Evolutionary conservation across 2,113 vertebrate genomes (phyloP).

Genomic region (Hemicordylus capensis): DNA sequence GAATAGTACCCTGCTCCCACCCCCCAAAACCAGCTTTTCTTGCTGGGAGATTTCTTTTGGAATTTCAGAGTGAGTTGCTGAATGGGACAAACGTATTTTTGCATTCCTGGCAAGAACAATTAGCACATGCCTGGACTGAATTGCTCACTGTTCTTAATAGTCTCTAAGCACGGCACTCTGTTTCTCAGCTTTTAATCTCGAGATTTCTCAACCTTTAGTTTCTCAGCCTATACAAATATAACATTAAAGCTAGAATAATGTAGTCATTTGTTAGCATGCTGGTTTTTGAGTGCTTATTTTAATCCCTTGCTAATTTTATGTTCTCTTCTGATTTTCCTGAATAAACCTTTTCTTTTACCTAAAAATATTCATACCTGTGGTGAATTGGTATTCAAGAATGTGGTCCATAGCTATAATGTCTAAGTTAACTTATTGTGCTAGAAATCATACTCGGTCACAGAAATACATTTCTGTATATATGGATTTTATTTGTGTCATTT

Average conservation of each 20-base stretch:
- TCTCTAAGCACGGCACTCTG: not conserved
- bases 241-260: not conserved
- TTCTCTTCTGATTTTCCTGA: not conserved
- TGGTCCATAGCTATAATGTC: too few species aligned
- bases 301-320: not conserved
- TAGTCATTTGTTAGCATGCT: not conserved
- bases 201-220: too few species aligned
- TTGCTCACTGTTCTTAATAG: not conserved
- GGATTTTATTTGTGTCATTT: too few species aligned
- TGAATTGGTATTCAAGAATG: too few species aligned
- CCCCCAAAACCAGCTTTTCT: too few species aligned
- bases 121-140: not conserved
- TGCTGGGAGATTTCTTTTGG: too few species aligned
- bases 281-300: not conserved
- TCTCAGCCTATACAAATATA: too few species aligned
- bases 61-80: not conserved
- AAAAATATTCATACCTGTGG: too few species aligned
- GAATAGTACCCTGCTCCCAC: too few species aligned
- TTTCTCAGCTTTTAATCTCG: not conserved
- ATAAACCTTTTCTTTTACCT: not conserved
- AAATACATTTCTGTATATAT: too few species aligned
- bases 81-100: not conserved
- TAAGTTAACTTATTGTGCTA: too few species aligned
- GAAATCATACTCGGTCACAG: too few species aligned
- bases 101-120: not conserved